These are phyloP conservation scores for Sesia apiformis DNA, from an alignment of 2,888 invertebrate species.

Conservation along the genomic window DNA sequence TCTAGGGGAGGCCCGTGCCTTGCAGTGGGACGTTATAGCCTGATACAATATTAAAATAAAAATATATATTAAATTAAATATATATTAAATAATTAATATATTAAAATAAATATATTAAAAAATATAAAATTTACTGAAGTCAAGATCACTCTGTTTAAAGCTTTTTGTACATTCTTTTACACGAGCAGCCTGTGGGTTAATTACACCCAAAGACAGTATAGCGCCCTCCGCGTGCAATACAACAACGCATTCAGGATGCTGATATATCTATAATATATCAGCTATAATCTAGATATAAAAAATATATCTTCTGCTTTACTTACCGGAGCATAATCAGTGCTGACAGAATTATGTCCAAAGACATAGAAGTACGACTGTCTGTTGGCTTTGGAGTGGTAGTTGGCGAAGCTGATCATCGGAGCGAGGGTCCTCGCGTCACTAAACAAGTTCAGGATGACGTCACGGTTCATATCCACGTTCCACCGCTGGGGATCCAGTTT, in stretches of 20 bases:
- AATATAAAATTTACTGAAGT: too few species aligned
- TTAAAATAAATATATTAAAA: too few species aligned
- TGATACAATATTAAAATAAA: too few species aligned
- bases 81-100: too few species aligned
- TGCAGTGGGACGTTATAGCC: too few species aligned
- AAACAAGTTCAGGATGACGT: constrained; percentile 88
- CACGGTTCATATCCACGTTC: constrained; percentile 77
- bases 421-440: constrained; percentile 92
- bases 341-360: constrained; percentile 87
- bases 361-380: constrained; percentile 90
- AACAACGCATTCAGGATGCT: not conserved
- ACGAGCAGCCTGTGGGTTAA: too few species aligned
- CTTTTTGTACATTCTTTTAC: too few species aligned
- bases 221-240: not conserved
- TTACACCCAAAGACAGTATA: too few species aligned
- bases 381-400: constrained; percentile 84
- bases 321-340: constrained; percentile 85
- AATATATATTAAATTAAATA: too few species aligned
- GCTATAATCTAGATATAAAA: not conserved
- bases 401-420: constrained; percentile 84
- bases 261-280: too few species aligned
- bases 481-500: constrained; percentile 74
- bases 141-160: too few species aligned
- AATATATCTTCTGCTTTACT: constrained; percentile 40
- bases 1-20: too few species aligned